A percentile compares a stretch with the other conserved stretches of the same genome.
phyloP scores from a whole-genome alignment of 1,140 invertebrate genomes.

The Leptinotarsa texana region DNA sequence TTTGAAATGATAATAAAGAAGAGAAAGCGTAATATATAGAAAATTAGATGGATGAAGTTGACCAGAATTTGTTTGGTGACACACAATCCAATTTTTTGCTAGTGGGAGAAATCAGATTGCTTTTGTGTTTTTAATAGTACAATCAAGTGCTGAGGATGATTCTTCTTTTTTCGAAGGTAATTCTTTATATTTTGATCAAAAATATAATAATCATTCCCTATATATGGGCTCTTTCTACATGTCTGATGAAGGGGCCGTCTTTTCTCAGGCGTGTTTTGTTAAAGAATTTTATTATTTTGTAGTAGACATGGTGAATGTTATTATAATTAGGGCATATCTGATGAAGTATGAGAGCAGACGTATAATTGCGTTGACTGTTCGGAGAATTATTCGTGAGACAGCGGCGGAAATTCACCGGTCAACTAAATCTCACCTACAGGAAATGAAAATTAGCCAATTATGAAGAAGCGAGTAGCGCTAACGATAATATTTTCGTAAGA shows the following conservation, averaged over 20 bases:
- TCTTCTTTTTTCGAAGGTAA: too few species aligned
- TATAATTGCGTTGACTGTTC: slow-evolving; percentile 39
- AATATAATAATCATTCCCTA: slow-evolving; percentile 9
- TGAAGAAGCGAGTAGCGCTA: neutral
- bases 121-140: too few species aligned
- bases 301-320: slow-evolving; percentile 39
- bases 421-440: slow-evolving; percentile 23
- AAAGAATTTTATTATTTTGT: slow-evolving; percentile 42
- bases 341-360: slow-evolving; percentile 47
- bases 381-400: slow-evolving; percentile 18
- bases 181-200: neutral
- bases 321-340: slow-evolving; percentile 47
- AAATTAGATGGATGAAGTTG: too few species aligned
- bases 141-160: too few species aligned
- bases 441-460: slow-evolving; percentile 29
- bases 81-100: too few species aligned
- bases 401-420: slow-evolving; percentile 16
- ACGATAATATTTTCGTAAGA: neutral
- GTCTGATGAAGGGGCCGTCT: neutral
- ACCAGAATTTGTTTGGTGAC: too few species aligned
- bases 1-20: too few species aligned
- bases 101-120: too few species aligned
- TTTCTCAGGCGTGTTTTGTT: slow-evolving; percentile 38
- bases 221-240: neutral
- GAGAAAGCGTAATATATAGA: too few species aligned